Base-by-base conservation (phyloP, 64 coral and sea anemone species). In the Porites australiensis region DNA sequence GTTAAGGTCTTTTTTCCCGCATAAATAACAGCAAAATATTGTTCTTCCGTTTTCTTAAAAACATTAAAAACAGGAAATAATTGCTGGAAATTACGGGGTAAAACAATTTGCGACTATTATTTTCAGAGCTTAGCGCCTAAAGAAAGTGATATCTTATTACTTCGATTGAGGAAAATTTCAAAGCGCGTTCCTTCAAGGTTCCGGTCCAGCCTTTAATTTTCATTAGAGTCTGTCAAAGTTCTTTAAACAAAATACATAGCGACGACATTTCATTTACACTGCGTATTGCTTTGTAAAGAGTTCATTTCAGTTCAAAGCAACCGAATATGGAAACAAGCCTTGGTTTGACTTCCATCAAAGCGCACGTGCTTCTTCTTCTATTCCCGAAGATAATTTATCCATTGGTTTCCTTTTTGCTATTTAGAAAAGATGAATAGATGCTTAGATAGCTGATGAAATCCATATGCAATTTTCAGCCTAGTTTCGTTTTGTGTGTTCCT, bases 81-180 rank as follows among this genome's bases (percentile, higher is more conserved):
- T 63, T 23, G 60, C 43, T 44, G 11, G 7, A 83, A 83, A 83
- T 83, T 84, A 84, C 81, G 50, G 73, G 81, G 51, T 69, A 53
- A 84, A 69, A n/a, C 44, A 67, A 84, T 84, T 84, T 84, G 48
- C 16, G 44, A 3, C 21, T 67, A 84, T 84, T 68, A 84, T 84
- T 84, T 68, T 84, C 69, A 8, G 10, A 48, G 61, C 47, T 69
- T n/a, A 68, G 62, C 62, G 46, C 61, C 23, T 16, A 84, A 57
- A 23, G 14, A 82, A 47, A 62, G 58, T 19, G 43, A 47, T 82
- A 64, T 84, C 46, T 63, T 14, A 84, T 84, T 84, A 51, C 81
- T 21, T 21, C 47, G 18, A 50, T n/a, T 47, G 58, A 44, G 18
- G 81, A 52, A 50, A 50, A 69, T 84, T 64, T 50, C 63, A 11